Evolutionary conservation across 2,797 vertebrate species (phyloP).

Genomic region (Catamblyrhynchus diadema): DNA sequence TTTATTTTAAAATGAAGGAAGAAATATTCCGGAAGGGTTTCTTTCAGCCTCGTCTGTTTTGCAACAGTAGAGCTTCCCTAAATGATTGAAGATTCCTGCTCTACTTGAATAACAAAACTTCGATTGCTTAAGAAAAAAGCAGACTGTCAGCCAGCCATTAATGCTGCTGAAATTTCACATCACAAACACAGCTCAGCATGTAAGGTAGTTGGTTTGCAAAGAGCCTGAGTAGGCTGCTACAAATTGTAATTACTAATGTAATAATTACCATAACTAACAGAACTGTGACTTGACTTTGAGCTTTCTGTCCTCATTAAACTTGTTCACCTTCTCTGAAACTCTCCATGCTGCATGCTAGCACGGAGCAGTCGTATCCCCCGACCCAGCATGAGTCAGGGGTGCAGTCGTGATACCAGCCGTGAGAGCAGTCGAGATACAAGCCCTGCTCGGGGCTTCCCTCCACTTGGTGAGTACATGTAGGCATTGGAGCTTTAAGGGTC

Average conservation of each 20-base stretch:
- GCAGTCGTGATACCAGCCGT: conserved; percentile 98
- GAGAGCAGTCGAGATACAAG: conserved; percentile 99
- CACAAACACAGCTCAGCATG: conserved; percentile 1
- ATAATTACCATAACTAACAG: conserved; percentile 70
- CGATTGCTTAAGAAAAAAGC: conserved; percentile 14
- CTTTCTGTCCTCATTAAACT: conserved; percentile 82
- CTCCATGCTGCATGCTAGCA: conserved; percentile 94
- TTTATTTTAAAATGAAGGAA: conserved; percentile 4
- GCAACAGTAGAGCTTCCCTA: conserved; percentile 28
- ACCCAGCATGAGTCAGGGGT: conserved; percentile 99
- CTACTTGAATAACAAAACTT: conserved; percentile 43
- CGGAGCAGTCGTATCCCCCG: conserved; percentile 98
- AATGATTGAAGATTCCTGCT: conserved; percentile 32
- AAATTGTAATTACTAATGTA: conserved; percentile 64
- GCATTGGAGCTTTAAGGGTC: conserved; percentile 66
- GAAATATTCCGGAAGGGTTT: neutral
- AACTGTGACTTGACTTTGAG: conserved; percentile 78
- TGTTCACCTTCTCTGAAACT: conserved; percentile 94
- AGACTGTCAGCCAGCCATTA: conserved; percentile 3
- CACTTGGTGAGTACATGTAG: conserved; percentile 89
- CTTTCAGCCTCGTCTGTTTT: conserved; percentile 19
- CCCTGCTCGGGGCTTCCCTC: conserved; percentile 93
- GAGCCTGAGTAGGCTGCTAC: conserved; percentile 32
- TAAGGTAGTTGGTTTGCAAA: conserved; percentile 29
- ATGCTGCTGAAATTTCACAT: neutral